A percentile compares a stretch with the other conserved stretches of the same genome.
Evolutionary conservation across 2,113 vertebrate genomes (phyloP).

Genomic region (Podocnemis expansa): DNA sequence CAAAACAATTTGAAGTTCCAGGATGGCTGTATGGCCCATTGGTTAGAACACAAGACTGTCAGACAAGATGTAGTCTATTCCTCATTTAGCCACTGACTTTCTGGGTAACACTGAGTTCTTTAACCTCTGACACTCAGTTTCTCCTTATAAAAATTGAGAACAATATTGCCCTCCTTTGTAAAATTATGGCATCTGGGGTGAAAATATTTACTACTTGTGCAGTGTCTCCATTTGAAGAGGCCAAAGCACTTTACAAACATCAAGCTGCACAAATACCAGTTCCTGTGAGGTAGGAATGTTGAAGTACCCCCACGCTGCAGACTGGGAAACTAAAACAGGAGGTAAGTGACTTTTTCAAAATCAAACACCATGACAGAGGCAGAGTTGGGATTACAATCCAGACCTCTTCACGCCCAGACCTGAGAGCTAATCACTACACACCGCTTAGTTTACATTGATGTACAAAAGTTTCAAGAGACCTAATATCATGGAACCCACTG

Average conservation of each 20-base stretch:
- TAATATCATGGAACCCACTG: rapidly evolving
- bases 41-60: not conserved
- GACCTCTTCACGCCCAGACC: not conserved
- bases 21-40: not conserved
- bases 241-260: rapidly evolving
- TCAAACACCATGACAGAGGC: not conserved
- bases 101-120: not conserved
- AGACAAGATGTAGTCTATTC: not conserved
- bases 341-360: not conserved
- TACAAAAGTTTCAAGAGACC: rapidly evolving
- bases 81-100: not conserved
- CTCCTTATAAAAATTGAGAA: not conserved
- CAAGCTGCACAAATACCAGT: rapidly evolving
- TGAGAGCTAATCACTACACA: not conserved
- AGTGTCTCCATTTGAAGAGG: rapidly evolving
- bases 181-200: not conserved
- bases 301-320: not conserved
- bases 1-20: not conserved
- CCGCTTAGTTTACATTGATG: rapidly evolving
- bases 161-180: not conserved
- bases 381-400: not conserved
- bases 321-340: not conserved
- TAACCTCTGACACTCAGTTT: not conserved
- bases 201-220: rapidly evolving
- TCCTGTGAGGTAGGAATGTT: rapidly evolving